phyloP scores from a whole-genome alignment of 1,140 invertebrate genomes.

The Camponotus vicinus region DNA sequence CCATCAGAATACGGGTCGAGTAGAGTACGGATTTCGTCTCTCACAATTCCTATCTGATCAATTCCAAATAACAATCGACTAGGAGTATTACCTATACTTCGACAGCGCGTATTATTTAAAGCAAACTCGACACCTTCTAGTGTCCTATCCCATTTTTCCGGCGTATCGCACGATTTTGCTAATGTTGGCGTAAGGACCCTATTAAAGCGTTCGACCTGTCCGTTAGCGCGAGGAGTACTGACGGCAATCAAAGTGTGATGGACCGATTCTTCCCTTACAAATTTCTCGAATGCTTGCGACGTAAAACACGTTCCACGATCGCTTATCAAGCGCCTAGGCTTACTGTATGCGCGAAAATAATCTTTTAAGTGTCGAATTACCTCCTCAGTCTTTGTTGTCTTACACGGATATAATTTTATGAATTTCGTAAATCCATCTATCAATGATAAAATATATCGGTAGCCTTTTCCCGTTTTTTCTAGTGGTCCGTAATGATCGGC shows the following conservation, averaged over 20 bases:
- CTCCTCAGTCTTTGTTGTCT: slow-evolving; percentile 1
- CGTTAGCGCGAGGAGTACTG: background rate
- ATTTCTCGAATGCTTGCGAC: background rate
- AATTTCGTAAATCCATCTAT: slow-evolving; percentile 17
- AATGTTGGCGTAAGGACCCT: background rate
- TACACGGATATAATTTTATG: slow-evolving; percentile 19
- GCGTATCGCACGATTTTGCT: background rate
- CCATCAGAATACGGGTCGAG: too few species aligned
- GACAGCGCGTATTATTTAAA: background rate
- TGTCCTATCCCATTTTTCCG: background rate
- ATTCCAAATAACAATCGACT: too few species aligned
- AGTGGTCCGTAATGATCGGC: slow-evolving; percentile 10
- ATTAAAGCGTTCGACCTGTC: background rate
- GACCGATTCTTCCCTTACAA: background rate
- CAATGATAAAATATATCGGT: background rate
- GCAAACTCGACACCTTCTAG: background rate
- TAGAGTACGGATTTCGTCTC: too few species aligned
- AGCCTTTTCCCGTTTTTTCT: background rate
- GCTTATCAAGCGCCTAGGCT: background rate
- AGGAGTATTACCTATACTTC: background rate
- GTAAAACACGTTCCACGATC: slow-evolving; percentile 18
- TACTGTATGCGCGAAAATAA: background rate
- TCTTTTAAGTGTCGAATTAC: background rate
- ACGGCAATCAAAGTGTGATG: background rate
- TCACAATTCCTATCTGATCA: too few species aligned